A percentile compares a stretch with the other conserved stretches of the same genome.
phyloP scores from a whole-genome alignment of 2,888 invertebrate genomes.

The Drosophila antonietae region DNA sequence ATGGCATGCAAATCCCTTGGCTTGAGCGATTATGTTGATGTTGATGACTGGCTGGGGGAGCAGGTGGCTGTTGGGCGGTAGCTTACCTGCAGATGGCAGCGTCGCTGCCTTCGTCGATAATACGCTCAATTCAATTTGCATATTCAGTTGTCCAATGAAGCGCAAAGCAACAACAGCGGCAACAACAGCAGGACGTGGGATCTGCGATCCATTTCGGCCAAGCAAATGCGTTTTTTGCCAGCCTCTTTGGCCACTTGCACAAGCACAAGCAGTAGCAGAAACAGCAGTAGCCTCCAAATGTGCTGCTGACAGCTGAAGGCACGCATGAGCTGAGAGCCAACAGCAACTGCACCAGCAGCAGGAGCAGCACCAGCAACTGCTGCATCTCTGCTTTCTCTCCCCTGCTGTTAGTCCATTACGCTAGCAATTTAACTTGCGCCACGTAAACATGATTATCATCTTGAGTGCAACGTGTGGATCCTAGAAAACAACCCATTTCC shows the following conservation, averaged over 20 bases:
- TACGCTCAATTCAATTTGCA: constrained; percentile 81
- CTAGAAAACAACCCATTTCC: constrained; percentile 16
- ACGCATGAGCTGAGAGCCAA: constrained; percentile 62
- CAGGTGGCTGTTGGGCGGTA: constrained; percentile 11
- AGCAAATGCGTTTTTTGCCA: constrained; percentile 63
- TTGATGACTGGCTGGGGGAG: constrained; percentile 21
- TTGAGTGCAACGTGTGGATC: constrained; percentile 73
- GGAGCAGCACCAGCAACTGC: constrained; percentile 4
- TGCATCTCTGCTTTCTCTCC: constrained; percentile 17
- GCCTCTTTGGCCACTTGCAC: constrained; percentile 71
- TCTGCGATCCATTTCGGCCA: constrained; percentile 39
- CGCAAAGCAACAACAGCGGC: constrained; percentile 47
- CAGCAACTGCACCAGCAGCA: constrained; percentile 12
- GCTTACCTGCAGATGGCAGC: constrained; percentile 55
- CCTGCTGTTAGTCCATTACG: constrained; percentile 80
- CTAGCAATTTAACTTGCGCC: constrained; percentile 80
- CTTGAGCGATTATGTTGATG: constrained; percentile 78
- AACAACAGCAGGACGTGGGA: constrained; percentile 24
- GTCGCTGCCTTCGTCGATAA: constrained; percentile 67
- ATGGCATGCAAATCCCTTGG: constrained; percentile 65
- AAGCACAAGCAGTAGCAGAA: constrained; percentile 36
- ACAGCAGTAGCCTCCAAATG: constrained; percentile 41
- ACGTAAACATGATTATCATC: constrained; percentile 81
- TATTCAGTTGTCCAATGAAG: constrained; percentile 81
- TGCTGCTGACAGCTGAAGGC: constrained; percentile 66